These are phyloP conservation scores for Ctenomys sociabilis DNA, from an alignment of 2,113 vertebrate genomes.

Conservation along the genomic window DNA sequence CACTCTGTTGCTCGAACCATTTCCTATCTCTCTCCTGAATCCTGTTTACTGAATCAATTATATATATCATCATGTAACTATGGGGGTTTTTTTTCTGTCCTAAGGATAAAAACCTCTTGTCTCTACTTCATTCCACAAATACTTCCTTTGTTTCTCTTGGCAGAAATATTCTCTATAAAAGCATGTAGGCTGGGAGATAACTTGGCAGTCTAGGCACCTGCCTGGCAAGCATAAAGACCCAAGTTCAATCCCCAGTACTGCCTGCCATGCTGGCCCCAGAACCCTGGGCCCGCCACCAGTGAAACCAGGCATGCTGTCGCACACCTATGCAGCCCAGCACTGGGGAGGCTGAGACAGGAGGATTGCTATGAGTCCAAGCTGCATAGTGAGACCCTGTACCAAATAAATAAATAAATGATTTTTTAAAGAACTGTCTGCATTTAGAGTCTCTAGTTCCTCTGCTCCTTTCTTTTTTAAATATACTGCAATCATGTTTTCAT, in stretches of 20 bases:
- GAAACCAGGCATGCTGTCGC: too few species aligned
- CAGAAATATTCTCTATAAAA: not conserved
- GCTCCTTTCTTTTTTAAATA: slow-evolving; percentile 5
- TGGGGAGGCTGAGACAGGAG: too few species aligned
- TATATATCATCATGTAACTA: not conserved
- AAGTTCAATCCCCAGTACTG: too few species aligned
- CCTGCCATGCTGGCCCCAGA: too few species aligned
- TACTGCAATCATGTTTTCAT: not conserved
- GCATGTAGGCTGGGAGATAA: too few species aligned
- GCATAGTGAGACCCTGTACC: too few species aligned
- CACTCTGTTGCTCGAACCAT: not conserved
- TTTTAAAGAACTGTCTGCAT: not conserved
- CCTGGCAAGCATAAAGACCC: too few species aligned
- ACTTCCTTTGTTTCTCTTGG: slow-evolving; percentile 61
- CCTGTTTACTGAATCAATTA: slow-evolving; percentile 28
- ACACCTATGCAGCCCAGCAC: too few species aligned
- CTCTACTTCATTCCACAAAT: not conserved
- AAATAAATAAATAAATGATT: too few species aligned
- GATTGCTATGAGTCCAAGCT: too few species aligned
- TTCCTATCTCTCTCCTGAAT: slow-evolving; percentile 14
- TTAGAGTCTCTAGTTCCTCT: not conserved
- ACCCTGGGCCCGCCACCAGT: too few species aligned
- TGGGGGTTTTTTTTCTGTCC: not conserved
- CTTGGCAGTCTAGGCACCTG: too few species aligned
- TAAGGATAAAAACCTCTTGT: not conserved